These are phyloP conservation scores for Zaprionus nigranus DNA, from an alignment of 1,140 invertebrate species.

Conservation along the genomic window DNA sequence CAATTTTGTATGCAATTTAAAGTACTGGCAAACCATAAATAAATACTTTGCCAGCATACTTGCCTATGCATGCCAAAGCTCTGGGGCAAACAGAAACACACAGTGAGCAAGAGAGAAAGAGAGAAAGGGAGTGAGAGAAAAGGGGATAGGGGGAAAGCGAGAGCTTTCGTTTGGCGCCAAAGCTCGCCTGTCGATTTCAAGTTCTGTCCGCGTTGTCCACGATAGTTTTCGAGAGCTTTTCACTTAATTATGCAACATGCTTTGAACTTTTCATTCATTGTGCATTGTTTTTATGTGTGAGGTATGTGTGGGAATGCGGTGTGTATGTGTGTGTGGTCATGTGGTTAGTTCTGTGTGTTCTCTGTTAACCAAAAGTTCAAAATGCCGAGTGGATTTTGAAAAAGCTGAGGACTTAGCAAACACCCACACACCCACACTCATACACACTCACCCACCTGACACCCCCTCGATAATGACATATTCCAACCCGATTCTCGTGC, in stretches of 20 bases:
- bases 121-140: neutral
- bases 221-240: constrained; percentile 47
- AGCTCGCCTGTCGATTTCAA: constrained; percentile 42
- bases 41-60: constrained; percentile 33
- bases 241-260: constrained; percentile 67
- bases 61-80: constrained; percentile 16
- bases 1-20: constrained; percentile 53
- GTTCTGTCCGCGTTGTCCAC: constrained; percentile 26
- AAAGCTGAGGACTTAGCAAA: constrained; percentile 16
- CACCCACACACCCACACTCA: neutral
- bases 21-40: constrained; percentile 46
- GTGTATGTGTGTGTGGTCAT: neutral
- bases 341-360: constrained; percentile 7
- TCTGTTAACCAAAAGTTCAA: constrained; percentile 2
- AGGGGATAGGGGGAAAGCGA: neutral
- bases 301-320: neutral
- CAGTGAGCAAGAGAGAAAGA: neutral
- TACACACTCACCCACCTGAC: neutral
- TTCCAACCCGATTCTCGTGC: neutral
- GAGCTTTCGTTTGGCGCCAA: constrained; percentile 42
- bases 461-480: neutral
- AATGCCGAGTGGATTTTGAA: constrained; percentile 20
- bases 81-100: neutral
- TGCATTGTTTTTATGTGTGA: neutral
- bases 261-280: constrained; percentile 56